Evolutionary conservation across 1,140 invertebrate species (phyloP), one percentile per base, ranked within the genome.

Genomic region (Aphis gossypii): DNA sequence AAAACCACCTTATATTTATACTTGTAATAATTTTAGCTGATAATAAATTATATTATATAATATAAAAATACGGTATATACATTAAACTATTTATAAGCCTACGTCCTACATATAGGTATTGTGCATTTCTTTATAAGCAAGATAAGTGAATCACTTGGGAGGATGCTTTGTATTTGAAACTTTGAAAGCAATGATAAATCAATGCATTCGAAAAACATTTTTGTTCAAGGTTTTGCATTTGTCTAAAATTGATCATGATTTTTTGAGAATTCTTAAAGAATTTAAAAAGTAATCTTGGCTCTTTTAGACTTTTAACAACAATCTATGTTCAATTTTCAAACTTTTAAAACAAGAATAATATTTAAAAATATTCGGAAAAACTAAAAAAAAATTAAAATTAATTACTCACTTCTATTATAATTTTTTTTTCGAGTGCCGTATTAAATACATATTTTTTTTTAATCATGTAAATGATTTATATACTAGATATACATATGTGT

Each of bases 131-230:
- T 76, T 76, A n/a, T 76, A 76, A 76, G 60, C n/a, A 76, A 76
- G 60, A 76, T 76, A 76, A 76, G 60, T 76, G 60, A n/a, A 76
- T 76, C 60, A 76, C 60, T 76, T n/a, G 60, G n/a, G 60, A 76
- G 14, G 60, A n/a, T 5, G 30, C 60, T 76, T 76, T 76, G n/a
- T 76, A 35, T 76, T 76, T 76, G 60, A 76, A 76, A 76, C 60
- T 76, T 76, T 76, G 60, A 76, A 76, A 76, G n/a, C n/a, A 76
- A 76, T 68, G 60, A 76, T 76, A 76, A 76, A 76, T 76, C 60
- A 76, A 76, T 76, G 60, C 60, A 76, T 76, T 76, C 14, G n/a
- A 76, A 35, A 76, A n/a, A n/a, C 60, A 76, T 76, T 4, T n/a
- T 76, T 76, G 11, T n/a, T 76, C 4, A 4, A n/a, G 14, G 60